phyloP scores from a whole-genome alignment of 2,797 vertebrate species.

The Thalassophryne amazonica region DNA sequence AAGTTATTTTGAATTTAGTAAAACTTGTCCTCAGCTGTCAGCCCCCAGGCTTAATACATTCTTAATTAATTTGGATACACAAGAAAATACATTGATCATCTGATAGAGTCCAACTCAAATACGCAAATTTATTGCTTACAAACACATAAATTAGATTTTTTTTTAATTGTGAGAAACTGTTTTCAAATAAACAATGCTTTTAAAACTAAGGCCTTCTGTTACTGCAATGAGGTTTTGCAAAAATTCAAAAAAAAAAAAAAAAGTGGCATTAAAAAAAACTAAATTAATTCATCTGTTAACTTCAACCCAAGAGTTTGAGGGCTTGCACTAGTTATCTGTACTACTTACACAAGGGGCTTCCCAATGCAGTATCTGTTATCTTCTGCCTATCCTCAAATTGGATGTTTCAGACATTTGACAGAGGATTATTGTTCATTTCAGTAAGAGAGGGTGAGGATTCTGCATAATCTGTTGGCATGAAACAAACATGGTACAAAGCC shows the following conservation, averaged over 20 bases:
- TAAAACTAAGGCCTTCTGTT: slow-evolving; percentile 32
- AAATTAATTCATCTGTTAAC: slow-evolving; percentile 41
- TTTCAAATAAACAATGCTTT: slow-evolving; percentile 18
- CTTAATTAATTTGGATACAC: no score
- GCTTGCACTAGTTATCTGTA: slow-evolving; percentile 28
- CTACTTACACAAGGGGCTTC: slow-evolving; percentile 9
- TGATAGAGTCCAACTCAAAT: no score
- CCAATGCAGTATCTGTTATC: slow-evolving; percentile 23
- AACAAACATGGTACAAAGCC: slow-evolving; percentile 60
- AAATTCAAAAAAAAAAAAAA: slow-evolving; percentile 33
- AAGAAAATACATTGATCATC: no score
- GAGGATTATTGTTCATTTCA: slow-evolving; percentile 58
- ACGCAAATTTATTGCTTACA: no score
- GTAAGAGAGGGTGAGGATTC: slow-evolving; percentile 35
- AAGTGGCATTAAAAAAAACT: slow-evolving; percentile 10
- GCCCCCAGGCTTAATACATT: no score
- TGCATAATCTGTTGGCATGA: slow-evolving; percentile 59
- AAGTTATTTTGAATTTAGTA: no score
- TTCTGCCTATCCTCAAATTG: slow-evolving; percentile 37
- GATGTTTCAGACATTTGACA: slow-evolving; percentile 47
- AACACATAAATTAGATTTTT: background rate
- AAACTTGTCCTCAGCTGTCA: no score
- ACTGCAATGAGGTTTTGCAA: slow-evolving; percentile 25
- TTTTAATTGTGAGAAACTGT: slow-evolving; percentile 9
- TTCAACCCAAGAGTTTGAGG: slow-evolving; percentile 19